Evolutionary conservation across 1,140 invertebrate species (phyloP), one percentile per base, ranked within the genome.

Genomic region (Andrena cerasifolii): DNA sequence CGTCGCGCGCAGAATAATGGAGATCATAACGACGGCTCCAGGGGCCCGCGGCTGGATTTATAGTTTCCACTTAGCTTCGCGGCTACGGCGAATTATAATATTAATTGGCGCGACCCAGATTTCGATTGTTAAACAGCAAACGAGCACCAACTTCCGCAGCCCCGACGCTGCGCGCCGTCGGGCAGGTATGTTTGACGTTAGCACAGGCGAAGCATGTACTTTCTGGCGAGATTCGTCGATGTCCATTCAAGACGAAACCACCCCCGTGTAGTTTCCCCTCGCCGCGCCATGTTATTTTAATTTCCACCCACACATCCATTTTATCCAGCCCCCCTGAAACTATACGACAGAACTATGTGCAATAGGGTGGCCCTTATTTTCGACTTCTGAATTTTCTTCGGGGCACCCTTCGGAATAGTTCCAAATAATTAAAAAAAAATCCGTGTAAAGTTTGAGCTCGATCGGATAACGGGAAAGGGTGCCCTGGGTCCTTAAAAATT

Each of bases 21-120:
- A 47, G 21, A 66, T 53, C 24, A 10, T 21, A 51, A 53, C 18
- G 45, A 49, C 28, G 54, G 24, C 7, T 21, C 24, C 21, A n/a
- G 67, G 21, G 8, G 43, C 6, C 16, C 18, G n/a, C n/a, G 8
- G 26, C 47, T 16, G 63, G 65, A 76, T 76, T 68, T 59, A 76
- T 76, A 28, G 73, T 40, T 68, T 68, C 63, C 31, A 24, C 45
- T 58, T 28, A 58, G 31, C 43, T 59, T 63, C 14, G 47, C 21
- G 58, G 24, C 28, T 12, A 16, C 40, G 43, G n/a, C 51, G 63
- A 58, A 76, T 76, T 76, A 56, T 45, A 76, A 68, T 76, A 68
- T 76, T 76, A 76, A 76, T 76, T 76, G 63, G 53, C 40, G 21
- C 63, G 63, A 68, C 51, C 73, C 53, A 68, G 28, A 47, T 76